Percentiles rank a stretch among this genome's conserved stretches.
These are phyloP conservation scores for Aphidius colemani DNA, from an alignment of 2,888 invertebrate genomes.

Conservation along the genomic window DNA sequence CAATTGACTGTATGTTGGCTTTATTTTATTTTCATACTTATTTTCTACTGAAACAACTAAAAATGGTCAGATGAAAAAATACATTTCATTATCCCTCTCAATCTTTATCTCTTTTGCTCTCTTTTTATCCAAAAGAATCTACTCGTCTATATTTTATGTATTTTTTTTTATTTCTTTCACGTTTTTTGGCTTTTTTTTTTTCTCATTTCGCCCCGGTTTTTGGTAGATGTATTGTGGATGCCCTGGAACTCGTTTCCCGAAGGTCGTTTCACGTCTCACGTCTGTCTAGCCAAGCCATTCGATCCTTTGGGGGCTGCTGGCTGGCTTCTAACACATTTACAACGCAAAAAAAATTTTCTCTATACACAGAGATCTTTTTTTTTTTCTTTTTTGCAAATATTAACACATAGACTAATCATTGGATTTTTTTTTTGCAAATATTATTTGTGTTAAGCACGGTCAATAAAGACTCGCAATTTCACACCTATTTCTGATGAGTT, in stretches of 20 bases:
- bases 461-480: too few relatives aligned
- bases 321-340: too few relatives aligned
- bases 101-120: conserved; percentile 3
- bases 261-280: conserved; percentile 42
- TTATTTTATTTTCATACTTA: too few relatives aligned
- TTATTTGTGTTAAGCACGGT: too few relatives aligned
- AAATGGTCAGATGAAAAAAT: neutral
- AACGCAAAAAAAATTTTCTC: too few relatives aligned
- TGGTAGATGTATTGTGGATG: conserved; percentile 23
- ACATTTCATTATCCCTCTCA: conserved; percentile 4
- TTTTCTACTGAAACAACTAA: neutral
- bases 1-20: too few relatives aligned
- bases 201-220: conserved; percentile 17
- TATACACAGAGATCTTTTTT: too few relatives aligned
- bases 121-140: neutral
- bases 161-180: conserved; percentile 14
- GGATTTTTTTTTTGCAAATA: too few relatives aligned
- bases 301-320: conserved; percentile 28
- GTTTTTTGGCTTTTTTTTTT: conserved; percentile 1
- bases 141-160: too few relatives aligned
- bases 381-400: too few relatives aligned
- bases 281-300: conserved; percentile 41
- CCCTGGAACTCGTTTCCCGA: conserved; percentile 32
- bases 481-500: too few relatives aligned
- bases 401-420: too few relatives aligned